Evolutionary conservation across 92 coral and sea anemone species (phyloP).

Genomic region (Ricordea florida): DNA sequence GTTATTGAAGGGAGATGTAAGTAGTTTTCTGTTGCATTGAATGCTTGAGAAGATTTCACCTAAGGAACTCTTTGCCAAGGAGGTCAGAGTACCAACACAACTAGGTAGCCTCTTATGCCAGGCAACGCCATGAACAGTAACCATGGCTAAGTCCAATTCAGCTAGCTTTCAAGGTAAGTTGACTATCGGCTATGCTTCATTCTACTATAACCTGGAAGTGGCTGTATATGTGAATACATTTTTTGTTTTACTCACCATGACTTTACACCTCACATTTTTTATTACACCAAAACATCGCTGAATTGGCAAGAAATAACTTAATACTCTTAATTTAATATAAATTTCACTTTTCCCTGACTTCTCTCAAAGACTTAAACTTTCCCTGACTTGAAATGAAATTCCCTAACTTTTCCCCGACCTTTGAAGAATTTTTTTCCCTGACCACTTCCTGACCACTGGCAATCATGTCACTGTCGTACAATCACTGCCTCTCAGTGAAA

Average conservation of each 20-base stretch:
- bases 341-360: too few relatives aligned
- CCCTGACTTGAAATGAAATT: too few relatives aligned
- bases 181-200: constrained; percentile 17
- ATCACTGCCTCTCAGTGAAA: too few relatives aligned
- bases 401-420: too few relatives aligned
- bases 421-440: too few relatives aligned
- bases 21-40: constrained; percentile 4
- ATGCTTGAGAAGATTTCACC: constrained; percentile 1
- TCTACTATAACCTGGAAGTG: not conserved
- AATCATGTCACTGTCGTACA: too few relatives aligned
- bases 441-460: too few relatives aligned
- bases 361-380: too few relatives aligned
- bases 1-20: constrained; percentile 8
- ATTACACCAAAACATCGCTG: too few relatives aligned
- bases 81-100: too few relatives aligned
- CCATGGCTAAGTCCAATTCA: constrained; percentile 17
- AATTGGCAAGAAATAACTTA: too few relatives aligned
- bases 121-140: constrained; percentile 22
- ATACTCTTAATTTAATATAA: too few relatives aligned
- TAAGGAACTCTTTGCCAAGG: constrained; percentile 18
- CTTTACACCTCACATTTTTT: not conserved
- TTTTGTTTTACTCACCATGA: constrained; percentile 9
- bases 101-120: constrained; percentile 14
- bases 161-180: constrained; percentile 18
- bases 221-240: constrained; percentile 2